Percentiles rank a stretch among this genome's conserved stretches.
Conservation (phyloP, 2,888 invertebrate genomes). For the Chrysina gloriosa region DNA sequence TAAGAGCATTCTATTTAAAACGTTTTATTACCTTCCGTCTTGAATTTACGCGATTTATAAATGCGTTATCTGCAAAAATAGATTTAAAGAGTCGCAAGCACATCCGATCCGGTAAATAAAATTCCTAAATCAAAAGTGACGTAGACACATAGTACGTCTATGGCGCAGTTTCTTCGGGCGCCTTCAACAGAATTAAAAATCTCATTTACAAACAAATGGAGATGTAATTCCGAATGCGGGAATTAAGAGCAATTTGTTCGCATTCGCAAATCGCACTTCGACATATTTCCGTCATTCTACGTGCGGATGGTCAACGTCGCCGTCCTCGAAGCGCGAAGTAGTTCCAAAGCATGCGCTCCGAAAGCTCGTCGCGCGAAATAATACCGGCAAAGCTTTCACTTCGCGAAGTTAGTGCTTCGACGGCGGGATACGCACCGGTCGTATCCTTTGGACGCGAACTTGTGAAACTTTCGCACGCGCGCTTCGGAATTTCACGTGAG, state of each 20-base stretch:
- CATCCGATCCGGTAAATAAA: neutral
- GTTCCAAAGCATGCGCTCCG: constrained; percentile 15
- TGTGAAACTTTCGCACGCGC: neutral
- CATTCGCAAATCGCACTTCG: too few relatives aligned
- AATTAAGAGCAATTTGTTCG: too few relatives aligned
- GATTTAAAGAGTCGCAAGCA: neutral
- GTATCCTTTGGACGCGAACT: neutral
- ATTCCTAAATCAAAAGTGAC: constrained; percentile 1
- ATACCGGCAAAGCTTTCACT: neutral
- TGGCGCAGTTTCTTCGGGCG: neutral
- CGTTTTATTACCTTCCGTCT: neutral
- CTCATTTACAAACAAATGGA: too few relatives aligned
- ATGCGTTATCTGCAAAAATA: constrained; percentile 4
- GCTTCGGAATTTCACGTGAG: too few relatives aligned
- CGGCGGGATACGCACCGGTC: neutral
- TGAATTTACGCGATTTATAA: neutral
- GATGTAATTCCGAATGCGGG: too few relatives aligned
- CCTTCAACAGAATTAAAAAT: too few relatives aligned
- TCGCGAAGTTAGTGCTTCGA: neutral
- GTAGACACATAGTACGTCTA: neutral
- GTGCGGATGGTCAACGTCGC: neutral
- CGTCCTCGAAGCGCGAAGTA: neutral
- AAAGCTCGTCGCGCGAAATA: neutral
- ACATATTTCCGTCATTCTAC: too few relatives aligned
- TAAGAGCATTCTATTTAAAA: neutral